Evolutionary conservation across 2,888 invertebrate species (phyloP), one percentile per base, ranked within the genome.

Genomic region (Adelphocoris suturalis): DNA sequence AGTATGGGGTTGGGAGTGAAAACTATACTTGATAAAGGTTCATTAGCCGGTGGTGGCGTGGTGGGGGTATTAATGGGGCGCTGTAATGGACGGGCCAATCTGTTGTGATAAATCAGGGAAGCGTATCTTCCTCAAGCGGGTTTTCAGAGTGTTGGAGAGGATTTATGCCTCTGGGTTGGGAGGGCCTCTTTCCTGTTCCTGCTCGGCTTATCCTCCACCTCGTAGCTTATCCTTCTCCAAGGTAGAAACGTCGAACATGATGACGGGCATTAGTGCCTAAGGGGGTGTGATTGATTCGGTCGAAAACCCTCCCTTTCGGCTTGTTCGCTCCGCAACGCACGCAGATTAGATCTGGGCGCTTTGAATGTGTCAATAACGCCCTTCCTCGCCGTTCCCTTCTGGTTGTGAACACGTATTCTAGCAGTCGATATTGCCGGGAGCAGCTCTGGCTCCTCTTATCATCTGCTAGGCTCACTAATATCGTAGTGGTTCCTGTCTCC

Each of bases 41-140:
- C 82, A 82, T 82, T 82, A 82, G 78, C 78, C 47, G 46, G 47
- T 11, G 37, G 78, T 46, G 13, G 82, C 48, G 82, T 82, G 82
- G 82, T 23, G 55, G 82, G 82, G 82, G 82, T 82, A 82, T 82
- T 82, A 82, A 52, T 82, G 82, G 82, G 55, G 23, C 11, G 27
- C 85, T 85, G 85, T 85, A 85, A 85, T 85, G 85, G 85, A 85
- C 85, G 85, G 61, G 85, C 85, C 85, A 85, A 85, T 85, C 85
- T 85, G 85, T 85, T 57, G 85, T 68, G 85, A 85, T 85, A 85
- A 85, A 85, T 85, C 85, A 85, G 85, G 61, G 61, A 37, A 85
- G 85, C 82, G 82, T 82, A 82, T 82, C 82, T 82, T 82, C 48
- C 48, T 82, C 47, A 46, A 48, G 52, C 46, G 82, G 27, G 82